Conservation (phyloP, 64 coral and sea anemone genomes). For the Dendrophyllia cribrosa region DNA sequence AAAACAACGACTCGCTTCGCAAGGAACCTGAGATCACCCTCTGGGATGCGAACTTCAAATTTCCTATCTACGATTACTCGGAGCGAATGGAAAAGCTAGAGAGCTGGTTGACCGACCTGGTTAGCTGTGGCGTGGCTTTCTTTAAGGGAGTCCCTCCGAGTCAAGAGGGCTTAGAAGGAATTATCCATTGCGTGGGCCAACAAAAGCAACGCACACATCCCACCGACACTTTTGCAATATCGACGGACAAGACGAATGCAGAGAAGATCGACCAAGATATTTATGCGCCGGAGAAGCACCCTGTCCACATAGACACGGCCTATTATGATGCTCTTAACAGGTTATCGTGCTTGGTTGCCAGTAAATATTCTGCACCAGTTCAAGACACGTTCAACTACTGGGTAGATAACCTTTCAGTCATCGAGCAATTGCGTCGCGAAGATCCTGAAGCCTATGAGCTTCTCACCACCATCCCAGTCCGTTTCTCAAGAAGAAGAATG, state of each 20-base stretch:
- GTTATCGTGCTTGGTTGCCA: not conserved
- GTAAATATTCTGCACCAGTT: no score
- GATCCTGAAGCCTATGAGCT: no score
- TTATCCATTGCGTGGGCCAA: no score
- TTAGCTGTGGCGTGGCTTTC: no score
- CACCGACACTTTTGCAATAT: not conserved
- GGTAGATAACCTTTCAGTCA: not conserved
- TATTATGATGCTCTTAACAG: not conserved
- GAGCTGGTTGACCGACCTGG: no score
- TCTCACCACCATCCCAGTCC: no score
- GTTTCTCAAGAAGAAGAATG: no score
- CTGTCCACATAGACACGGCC: constrained; percentile 15
- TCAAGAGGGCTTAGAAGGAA: not conserved
- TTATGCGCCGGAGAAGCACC: not conserved
- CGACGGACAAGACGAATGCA: not conserved
- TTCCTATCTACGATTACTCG: no score
- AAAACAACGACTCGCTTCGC: not conserved
- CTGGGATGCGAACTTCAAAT: no score
- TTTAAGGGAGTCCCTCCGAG: no score
- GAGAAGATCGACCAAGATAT: not conserved
- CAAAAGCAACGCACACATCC: no score
- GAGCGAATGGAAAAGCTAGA: constrained; percentile 2
- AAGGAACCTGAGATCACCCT: constrained; percentile 2
- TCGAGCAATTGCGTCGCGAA: not conserved
- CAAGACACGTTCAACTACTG: no score